A percentile compares a stretch with the other conserved stretches of the same genome.
These are phyloP conservation scores for Eupithecia inturbata DNA, from an alignment of 2,888 invertebrate species.

Conservation along the genomic window DNA sequence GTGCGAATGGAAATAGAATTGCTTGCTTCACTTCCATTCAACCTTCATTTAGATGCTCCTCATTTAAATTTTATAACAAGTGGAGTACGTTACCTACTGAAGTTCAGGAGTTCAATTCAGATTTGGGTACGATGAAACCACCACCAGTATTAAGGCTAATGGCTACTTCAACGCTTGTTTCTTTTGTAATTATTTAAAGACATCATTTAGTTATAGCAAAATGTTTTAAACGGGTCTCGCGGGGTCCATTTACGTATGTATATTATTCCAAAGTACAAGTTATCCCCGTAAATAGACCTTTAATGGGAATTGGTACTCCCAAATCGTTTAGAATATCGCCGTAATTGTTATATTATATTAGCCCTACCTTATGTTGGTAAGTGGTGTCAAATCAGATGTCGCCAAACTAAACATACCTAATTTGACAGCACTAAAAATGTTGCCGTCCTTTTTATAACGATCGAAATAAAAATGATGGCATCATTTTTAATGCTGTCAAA, in stretches of 20 bases:
- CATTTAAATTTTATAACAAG: slow-evolving; percentile 20
- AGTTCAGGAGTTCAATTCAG: not conserved
- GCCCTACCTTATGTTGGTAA: not conserved
- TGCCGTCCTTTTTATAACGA: too few species aligned
- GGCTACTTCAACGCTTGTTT: not conserved
- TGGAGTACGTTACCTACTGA: not conserved
- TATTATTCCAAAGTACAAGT: not conserved
- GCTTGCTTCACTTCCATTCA: slow-evolving; percentile 41
- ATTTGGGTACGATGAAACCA: not conserved
- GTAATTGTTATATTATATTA: too few species aligned
- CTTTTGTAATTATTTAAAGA: not conserved
- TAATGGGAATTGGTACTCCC: not conserved
- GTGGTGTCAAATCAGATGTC: not conserved
- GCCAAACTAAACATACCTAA: too few species aligned
- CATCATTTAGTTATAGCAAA: not conserved
- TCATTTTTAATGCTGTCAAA: too few species aligned
- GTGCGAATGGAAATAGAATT: slow-evolving; percentile 42
- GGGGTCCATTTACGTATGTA: too few species aligned
- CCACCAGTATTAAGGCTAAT: not conserved
- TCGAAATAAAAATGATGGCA: too few species aligned
- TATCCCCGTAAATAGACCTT: too few species aligned
- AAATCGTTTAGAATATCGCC: too few species aligned
- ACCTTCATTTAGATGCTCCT: slow-evolving; percentile 21
- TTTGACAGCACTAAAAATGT: too few species aligned
- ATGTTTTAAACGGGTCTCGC: not conserved